Evolutionary conservation across 2,888 invertebrate genomes (phyloP).

Genomic region (Pachliopta kotzebuea): DNA sequence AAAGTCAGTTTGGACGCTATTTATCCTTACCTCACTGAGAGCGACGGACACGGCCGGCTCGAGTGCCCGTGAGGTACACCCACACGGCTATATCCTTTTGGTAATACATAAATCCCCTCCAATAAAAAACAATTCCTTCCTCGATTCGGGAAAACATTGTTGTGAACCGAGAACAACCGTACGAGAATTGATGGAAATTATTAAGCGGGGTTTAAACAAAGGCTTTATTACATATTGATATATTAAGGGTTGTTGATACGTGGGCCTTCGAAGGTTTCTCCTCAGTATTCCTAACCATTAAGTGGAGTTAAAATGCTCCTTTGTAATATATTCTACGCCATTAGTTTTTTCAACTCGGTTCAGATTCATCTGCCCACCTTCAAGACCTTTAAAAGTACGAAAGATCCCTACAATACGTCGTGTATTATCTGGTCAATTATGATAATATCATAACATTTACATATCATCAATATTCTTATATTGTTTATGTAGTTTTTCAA

Average conservation of each 20-base stretch:
- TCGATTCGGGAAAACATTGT: slow-evolving; percentile 27
- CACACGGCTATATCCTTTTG: slow-evolving; percentile 37
- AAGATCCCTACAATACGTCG: too few species aligned
- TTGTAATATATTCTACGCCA: too few species aligned
- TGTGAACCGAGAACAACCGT: slow-evolving; percentile 13
- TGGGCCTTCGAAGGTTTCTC: too few species aligned
- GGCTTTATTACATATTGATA: slow-evolving; percentile 22
- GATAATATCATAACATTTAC: too few species aligned
- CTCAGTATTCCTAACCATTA: not conserved
- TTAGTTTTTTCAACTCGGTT: too few species aligned
- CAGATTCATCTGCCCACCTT: too few species aligned
- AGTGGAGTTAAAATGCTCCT: not conserved
- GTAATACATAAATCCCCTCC: slow-evolving; percentile 40
- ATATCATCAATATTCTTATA: too few species aligned
- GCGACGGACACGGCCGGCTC: slow-evolving; percentile 36
- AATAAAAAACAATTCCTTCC: slow-evolving; percentile 27
- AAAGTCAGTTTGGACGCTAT: slow-evolving; percentile 37
- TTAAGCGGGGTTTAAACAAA: slow-evolving; percentile 20
- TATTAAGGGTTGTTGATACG: slow-evolving; percentile 2
- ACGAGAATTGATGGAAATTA: slow-evolving; percentile 27
- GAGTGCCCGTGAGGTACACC: slow-evolving; percentile 38
- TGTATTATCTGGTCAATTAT: too few species aligned
- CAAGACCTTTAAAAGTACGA: too few species aligned
- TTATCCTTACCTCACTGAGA: slow-evolving; percentile 36
- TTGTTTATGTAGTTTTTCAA: too few species aligned